These are phyloP conservation scores for Tragelaphus buxtoni DNA, from an alignment of 2,113 vertebrate species.

Conservation along the genomic window DNA sequence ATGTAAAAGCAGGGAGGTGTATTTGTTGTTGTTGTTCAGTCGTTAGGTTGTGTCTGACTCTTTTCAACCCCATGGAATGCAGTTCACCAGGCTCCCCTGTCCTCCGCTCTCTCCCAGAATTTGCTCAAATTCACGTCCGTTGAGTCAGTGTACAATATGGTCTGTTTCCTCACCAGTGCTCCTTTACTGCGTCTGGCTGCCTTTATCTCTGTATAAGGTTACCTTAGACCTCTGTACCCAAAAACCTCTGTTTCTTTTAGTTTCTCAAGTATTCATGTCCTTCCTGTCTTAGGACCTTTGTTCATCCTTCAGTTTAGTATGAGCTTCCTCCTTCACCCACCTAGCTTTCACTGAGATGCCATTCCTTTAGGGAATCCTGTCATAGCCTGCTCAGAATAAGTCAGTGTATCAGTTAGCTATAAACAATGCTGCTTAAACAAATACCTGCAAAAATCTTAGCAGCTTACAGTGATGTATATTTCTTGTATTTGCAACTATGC, in stretches of 20 bases:
- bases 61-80: background rate
- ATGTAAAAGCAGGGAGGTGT: background rate
- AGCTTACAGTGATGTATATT: background rate
- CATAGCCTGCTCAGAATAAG: background rate
- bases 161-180: background rate
- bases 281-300: background rate
- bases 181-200: background rate
- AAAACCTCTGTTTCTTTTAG: background rate
- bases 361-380: background rate
- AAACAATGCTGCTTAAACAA: background rate
- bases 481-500: background rate
- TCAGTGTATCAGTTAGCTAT: background rate
- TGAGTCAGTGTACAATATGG: background rate
- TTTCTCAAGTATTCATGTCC: background rate
- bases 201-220: background rate
- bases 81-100: background rate
- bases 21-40: background rate
- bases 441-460: background rate
- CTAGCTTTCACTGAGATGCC: background rate
- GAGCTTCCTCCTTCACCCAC: background rate
- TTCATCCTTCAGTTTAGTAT: background rate
- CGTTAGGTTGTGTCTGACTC: background rate
- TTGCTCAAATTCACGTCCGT: rapidly evolving
- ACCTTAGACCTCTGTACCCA: background rate
- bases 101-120: background rate